Conservation (phyloP, 2,888 invertebrate species). For the Callimorpha dominula region DNA sequence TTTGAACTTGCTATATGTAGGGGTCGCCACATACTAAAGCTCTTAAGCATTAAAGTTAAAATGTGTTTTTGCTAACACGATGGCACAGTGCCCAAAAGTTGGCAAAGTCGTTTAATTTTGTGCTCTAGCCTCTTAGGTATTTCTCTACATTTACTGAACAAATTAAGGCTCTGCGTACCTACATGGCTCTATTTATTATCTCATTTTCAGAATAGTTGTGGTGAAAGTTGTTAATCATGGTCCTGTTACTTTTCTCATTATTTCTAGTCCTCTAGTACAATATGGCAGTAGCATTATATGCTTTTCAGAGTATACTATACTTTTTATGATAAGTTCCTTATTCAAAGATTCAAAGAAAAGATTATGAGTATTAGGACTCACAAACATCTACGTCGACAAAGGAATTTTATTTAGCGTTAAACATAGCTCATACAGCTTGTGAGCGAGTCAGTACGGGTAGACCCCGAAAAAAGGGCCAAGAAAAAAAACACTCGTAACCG, state of each 20-base stretch:
- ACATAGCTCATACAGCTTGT: too few relatives aligned
- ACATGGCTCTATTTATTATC: not conserved
- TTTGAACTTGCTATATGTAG: too few relatives aligned
- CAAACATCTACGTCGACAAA: too few relatives aligned
- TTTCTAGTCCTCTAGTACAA: not conserved
- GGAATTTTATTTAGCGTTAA: too few relatives aligned
- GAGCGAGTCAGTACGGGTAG: too few relatives aligned
- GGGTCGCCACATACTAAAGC: not conserved
- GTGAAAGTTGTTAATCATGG: not conserved
- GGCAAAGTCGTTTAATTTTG: not conserved
- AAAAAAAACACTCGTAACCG: too few relatives aligned
- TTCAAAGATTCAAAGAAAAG: too few relatives aligned
- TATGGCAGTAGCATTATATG: too few relatives aligned
- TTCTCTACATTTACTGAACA: not conserved
- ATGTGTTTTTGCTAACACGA: not conserved
- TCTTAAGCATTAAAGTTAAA: not conserved
- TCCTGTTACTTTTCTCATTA: not conserved
- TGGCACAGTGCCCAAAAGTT: conserved; percentile 17
- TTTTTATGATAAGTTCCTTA: too few relatives aligned
- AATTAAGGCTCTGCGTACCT: not conserved
- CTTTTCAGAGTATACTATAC: too few relatives aligned
- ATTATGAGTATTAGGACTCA: too few relatives aligned
- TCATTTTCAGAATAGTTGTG: not conserved
- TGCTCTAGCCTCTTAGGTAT: not conserved
- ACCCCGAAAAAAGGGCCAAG: too few relatives aligned